These are phyloP conservation scores for Oreochromis niloticus DNA, from an alignment of 2,113 vertebrate genomes.

Conservation along the genomic window DNA sequence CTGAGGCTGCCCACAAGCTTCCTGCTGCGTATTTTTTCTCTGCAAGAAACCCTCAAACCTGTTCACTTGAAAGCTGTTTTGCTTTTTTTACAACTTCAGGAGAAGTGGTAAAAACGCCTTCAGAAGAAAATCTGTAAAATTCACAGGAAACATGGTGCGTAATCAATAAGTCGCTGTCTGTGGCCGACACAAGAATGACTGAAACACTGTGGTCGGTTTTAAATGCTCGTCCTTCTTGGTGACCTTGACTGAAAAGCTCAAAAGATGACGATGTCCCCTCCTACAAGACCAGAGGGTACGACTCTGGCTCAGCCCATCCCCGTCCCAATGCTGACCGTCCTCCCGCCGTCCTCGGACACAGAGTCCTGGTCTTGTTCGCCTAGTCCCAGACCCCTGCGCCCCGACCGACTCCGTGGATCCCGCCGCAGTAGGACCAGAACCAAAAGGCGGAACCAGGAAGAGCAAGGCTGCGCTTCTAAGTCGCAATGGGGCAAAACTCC, in stretches of 20 bases:
- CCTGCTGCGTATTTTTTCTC: neutral
- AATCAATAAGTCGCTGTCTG: neutral
- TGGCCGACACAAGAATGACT: neutral
- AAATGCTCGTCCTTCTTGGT: neutral
- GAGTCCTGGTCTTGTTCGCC: conserved; percentile 74
- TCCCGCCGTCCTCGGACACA: conserved; percentile 70
- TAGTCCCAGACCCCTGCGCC: conserved; percentile 52
- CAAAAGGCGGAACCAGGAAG: conserved; percentile 18
- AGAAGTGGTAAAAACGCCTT: neutral
- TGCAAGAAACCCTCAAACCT: neutral
- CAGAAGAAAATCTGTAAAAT: neutral
- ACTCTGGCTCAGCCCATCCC: conserved; percentile 50
- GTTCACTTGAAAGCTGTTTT: neutral
- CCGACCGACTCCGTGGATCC: neutral
- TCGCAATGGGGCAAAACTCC: neutral
- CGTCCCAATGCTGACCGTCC: conserved; percentile 66
- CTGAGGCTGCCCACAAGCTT: neutral
- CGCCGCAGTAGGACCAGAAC: conserved; percentile 22
- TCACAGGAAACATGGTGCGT: neutral
- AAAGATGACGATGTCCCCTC: conserved; percentile 50
- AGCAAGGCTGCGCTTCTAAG: neutral
- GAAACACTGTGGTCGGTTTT: neutral
- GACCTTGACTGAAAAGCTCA: neutral
- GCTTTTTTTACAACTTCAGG: neutral
- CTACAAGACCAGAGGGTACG: neutral